Evolutionary conservation across 1,140 invertebrate genomes (phyloP).

Genomic region (Tetraneura akinire): DNA sequence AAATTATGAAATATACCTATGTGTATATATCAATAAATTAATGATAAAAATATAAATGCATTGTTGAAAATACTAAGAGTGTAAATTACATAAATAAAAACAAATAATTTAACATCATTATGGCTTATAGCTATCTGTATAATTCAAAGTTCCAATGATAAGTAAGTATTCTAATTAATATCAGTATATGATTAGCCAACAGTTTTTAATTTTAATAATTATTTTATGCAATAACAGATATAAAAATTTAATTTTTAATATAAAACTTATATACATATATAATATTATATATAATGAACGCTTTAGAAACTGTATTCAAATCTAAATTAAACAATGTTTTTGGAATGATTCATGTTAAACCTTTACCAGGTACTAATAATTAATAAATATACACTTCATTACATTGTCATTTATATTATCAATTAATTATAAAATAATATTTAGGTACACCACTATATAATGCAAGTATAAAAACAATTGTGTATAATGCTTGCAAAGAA

Average conservation of each 20-base stretch:
- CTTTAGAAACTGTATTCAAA: slow-evolving; percentile 55
- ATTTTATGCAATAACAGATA: too few relatives aligned
- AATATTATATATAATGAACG: slow-evolving; percentile 26
- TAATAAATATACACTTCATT: too few relatives aligned
- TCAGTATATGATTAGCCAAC: not conserved
- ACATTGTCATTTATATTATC: too few relatives aligned
- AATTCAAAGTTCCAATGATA: too few relatives aligned
- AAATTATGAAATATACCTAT: too few relatives aligned
- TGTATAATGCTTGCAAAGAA: slow-evolving; percentile 65
- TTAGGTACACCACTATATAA: slow-evolving; percentile 65
- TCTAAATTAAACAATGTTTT: slow-evolving; percentile 61
- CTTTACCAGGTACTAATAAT: slow-evolving; percentile 67
- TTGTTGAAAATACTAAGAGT: too few relatives aligned
- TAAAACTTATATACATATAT: not conserved
- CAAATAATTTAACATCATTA: too few relatives aligned
- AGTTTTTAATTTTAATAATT: too few relatives aligned
- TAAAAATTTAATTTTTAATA: not conserved
- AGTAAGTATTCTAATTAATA: slow-evolving; percentile 2
- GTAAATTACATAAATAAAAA: too few relatives aligned
- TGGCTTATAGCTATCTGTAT: too few relatives aligned
- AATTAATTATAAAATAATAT: slow-evolving; percentile 52
- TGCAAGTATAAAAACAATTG: slow-evolving; percentile 61
- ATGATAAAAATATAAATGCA: too few relatives aligned
- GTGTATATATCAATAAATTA: too few relatives aligned
- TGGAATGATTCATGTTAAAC: slow-evolving; percentile 75